Evolutionary conservation across 1,140 invertebrate species (phyloP), one percentile per base, ranked within the genome.

Genomic region (Heterodera carotae): DNA sequence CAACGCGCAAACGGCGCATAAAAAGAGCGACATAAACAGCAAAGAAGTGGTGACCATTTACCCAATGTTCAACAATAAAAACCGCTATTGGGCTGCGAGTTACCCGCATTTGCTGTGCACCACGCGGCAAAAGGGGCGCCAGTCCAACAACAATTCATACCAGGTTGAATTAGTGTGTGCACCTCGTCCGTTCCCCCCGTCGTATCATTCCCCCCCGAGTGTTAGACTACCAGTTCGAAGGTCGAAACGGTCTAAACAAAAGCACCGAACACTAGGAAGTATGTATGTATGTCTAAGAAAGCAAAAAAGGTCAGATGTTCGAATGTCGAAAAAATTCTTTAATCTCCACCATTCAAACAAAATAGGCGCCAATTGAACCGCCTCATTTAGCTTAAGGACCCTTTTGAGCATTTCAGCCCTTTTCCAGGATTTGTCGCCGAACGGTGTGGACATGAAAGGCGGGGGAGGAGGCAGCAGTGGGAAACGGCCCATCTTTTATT

Each of bases 401-500:
- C n/a, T n/a, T n/a, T n/a, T n/a, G n/a, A n/a, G n/a, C n/a, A n/a
- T n/a, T n/a, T n/a, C n/a, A n/a, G n/a, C n/a, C n/a, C n/a, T n/a
- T 18, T 77, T 84, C 59, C 62, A 86, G 83, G 85, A 86, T 81
- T 69, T 86, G 34, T 86, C 85, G 33, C 80, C 85, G 1, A 80
- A 74, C 75, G 85, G 73, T 7, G 29, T 82, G 7, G 84, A 86
- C 72, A 66, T 72, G n/a, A 83, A 86, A 69, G 22, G 48, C 0
- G 18, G 12, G 12, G 48, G 48, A 56, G 18, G 48, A 18, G 48
- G 48, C 18, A 81, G 76, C 74, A 84, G 85, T 70, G 85, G 85
- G 39, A 86, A 86, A 76, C 77, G 85, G 5, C 85, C 85, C 12
- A 85, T 87, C n/a, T 87, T 87, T 75, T 87, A 87, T 64, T 87